Percentiles rank a stretch among this genome's conserved stretches.
phyloP scores from a whole-genome alignment of 2,797 vertebrate genomes.

The Phrynocephalus guinanensis region DNA sequence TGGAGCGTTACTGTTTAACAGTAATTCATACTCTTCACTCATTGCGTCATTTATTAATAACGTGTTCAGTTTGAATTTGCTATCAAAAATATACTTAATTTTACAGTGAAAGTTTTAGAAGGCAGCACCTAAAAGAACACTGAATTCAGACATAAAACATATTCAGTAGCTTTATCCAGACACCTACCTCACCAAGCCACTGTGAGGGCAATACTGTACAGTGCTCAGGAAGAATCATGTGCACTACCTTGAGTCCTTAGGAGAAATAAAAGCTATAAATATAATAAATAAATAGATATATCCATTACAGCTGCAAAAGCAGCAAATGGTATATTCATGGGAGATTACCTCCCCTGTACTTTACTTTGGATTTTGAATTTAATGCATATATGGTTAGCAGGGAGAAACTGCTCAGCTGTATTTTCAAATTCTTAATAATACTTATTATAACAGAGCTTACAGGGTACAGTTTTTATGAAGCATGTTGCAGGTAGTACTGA shows the following conservation, averaged over 20 bases:
- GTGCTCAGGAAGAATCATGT: neutral
- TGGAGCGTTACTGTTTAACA: neutral
- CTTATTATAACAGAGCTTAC: slow-evolving; percentile 30
- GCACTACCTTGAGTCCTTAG: neutral
- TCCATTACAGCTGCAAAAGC: neutral
- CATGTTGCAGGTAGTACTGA: slow-evolving; percentile 28
- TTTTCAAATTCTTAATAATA: slow-evolving; percentile 29
- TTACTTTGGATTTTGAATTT: neutral
- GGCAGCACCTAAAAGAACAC: too few species aligned
- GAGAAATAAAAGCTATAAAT: neutral
- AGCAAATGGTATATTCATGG: neutral
- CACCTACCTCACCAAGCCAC: neutral
- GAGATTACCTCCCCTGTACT: neutral
- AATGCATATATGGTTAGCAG: neutral
- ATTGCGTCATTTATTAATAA: neutral
- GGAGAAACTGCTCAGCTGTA: slow-evolving; percentile 5
- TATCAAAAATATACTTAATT: too few species aligned
- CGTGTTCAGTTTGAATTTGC: too few species aligned
- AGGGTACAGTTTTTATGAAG: slow-evolving; percentile 25
- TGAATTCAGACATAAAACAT: too few species aligned
- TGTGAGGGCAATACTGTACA: neutral
- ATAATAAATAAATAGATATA: neutral
- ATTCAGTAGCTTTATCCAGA: too few species aligned
- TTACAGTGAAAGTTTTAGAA: too few species aligned
- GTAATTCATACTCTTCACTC: neutral